Evolutionary conservation across 2,113 vertebrate genomes (phyloP), one percentile per base, ranked within the genome.

Genomic region (Helogale parvula): DNA sequence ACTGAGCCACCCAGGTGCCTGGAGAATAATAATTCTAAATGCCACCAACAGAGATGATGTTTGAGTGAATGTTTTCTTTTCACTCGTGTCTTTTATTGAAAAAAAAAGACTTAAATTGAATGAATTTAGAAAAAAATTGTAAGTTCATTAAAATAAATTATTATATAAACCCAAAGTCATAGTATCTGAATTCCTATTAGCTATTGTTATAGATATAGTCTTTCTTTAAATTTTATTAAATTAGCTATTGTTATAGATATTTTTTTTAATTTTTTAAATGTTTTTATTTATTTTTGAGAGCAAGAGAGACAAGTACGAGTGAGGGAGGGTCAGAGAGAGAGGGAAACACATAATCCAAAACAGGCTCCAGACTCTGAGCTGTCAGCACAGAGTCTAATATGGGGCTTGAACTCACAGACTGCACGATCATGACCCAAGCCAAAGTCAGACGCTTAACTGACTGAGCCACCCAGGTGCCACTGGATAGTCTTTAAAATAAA

Each of bases 401-500:
- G 7, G 45, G 45, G 7, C 45, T 47, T 47, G 45, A 47, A 47
- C 45, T 47, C 45, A 47, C 45, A 47, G 45, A 47, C 45, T 47
- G 45, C 45, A 10, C 7, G 45, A 47, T 47, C 45, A 47, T 47
- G 45, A 47, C 45, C 45, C 10, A 4, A 47, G 45, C 45, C 10
- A 10, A 47, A 47, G 45, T 47, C 45, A 10, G 45, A 47, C 1
- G 45, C 45, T 47, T 47, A 47, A 47, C 45, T 47, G 45, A 47
- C 45, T 47, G 45, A 47, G 45, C 45, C 45, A 47, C 10, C 45
- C 45, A 47, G 45, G 45, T 47, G 45, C 45, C 45, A 8, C 45
- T 47, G 45, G 7, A 47, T 47, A 47, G 45, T 47, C 45, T 83
- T 96, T 88, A 74, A 96, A 95, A 94, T 85, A 52, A 82, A 91